Base-by-base conservation (phyloP, 2,888 invertebrate genomes). In the Marasmarcha lunaedactyla region DNA sequence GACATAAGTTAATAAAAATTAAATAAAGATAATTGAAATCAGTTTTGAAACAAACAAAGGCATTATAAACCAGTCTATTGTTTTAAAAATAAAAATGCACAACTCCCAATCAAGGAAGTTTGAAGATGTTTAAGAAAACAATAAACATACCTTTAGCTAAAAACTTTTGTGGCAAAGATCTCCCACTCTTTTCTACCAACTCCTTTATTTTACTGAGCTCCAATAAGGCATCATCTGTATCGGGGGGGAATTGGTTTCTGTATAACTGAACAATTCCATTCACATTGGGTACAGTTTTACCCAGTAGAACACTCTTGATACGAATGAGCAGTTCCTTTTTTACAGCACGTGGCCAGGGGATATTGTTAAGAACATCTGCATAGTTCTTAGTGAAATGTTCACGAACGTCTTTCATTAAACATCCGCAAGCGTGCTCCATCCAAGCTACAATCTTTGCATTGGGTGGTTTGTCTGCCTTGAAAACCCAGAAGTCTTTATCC, bases 341-440 rank as follows among this genome's bases (percentile, higher is more conserved):
- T 45, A 77, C 51, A n/a, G 47, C 45, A 27, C 66, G 63, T 48
- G 54, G 46, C 26, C 12, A 47, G 43, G 37, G 60, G 57, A 46
- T 52, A 46, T 33, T 51, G 27, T 12, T 44, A 37, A 14, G 42
- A 7, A 14, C 47, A 39, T 14, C 39, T 41, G 45, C 63, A 49
- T 33, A 45, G 12, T 2, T 25, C 9, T 5, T 25, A 39, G 38
- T 55, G 43, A 40, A 37, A 10, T 46, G 37, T 2, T 43, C 37
- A 47, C 55, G 65, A 26, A 76, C 49, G 15, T 68, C 56, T 53
- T 71, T 74, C 40, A 77, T 43, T 33, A 81, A 58, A 30, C 35
- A 40, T 39, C 79, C 78, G 38, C 78, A 48, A 13, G 69, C 70
- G 40, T 76, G 48, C 55, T 77, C 78, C 41, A 81, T 46, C n/a